Evolutionary conservation across 2,113 vertebrate genomes (phyloP), one percentile per base, ranked within the genome.

Genomic region (Callorhinus ursinus): DNA sequence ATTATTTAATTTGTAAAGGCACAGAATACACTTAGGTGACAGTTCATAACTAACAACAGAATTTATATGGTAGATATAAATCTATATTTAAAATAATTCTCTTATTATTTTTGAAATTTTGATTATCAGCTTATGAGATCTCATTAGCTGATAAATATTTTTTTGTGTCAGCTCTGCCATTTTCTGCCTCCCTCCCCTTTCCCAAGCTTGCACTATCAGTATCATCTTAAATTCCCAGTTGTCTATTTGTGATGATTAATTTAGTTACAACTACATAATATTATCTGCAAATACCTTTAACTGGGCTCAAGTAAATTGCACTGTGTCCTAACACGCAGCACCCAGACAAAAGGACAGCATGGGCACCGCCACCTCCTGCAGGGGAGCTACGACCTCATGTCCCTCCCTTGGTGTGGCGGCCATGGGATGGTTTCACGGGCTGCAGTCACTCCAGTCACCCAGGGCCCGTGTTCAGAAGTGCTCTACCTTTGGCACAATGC

Each of bases 71-170:
- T 33, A 67, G 15, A 19, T 61, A 33, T 42, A 67, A 28, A 28
- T 74, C 11, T 13, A 42, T 42, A 61, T 46, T 86, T 86, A 39
- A 67, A 86, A 36, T 10, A 77, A 21, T 39, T 2, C 28, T 13
- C 15, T 71, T 85, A 72, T 86, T 89, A 63, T 46, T 93, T 93
- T 82, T 67, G 14, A 69, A 87, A 61, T 42, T 65, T 63, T 51
- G 74, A 61, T 93, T 22, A 49, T 12, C 33, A 57, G 19, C 15
- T 42, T 79, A 63, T 91, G 53, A 77, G 46, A 77, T 77, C 49
- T 65, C 76, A 85, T 61, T 53, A 4, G 5, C 12, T 83, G 11
- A 24, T 72, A 83, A 39, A 31, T 63, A 39, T 61, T 74, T 80
- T 21, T 21, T 69, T 22, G 18, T 63, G 16, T 57, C 31, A 51